Conservation (phyloP, 1,140 invertebrate genomes). For the Telenomus remus region DNA sequence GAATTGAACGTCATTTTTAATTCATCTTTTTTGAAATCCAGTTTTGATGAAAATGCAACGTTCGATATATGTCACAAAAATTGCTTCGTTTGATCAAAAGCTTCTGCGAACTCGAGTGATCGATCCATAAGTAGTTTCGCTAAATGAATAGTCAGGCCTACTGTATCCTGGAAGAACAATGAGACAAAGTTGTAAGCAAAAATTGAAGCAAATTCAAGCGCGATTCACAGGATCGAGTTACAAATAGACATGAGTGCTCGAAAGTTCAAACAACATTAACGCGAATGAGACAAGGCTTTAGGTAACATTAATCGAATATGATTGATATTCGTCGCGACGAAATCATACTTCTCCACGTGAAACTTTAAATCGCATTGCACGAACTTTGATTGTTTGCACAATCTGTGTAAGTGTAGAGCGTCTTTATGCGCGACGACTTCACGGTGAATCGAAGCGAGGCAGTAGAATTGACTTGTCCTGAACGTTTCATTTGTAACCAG, state of each 20-base stretch:
- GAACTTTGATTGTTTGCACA: conserved; percentile 59
- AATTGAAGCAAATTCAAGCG: neutral
- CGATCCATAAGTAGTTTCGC: too few relatives aligned
- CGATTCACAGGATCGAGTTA: conserved; percentile 4
- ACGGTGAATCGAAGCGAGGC: conserved; percentile 38
- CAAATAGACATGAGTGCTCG: neutral
- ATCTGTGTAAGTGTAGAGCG: conserved; percentile 42
- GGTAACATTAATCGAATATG: conserved; percentile 51
- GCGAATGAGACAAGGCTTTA: conserved; percentile 24
- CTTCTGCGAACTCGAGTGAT: too few relatives aligned
- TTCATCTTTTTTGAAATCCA: too few relatives aligned
- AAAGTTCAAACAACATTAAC: conserved; percentile 26
- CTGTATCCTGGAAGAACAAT: too few relatives aligned
- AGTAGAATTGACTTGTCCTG: conserved; percentile 54
- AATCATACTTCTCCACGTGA: conserved; percentile 49
- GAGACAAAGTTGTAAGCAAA: too few relatives aligned
- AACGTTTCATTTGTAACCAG: conserved; percentile 55
- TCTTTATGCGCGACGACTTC: conserved; percentile 51
- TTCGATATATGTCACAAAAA: too few relatives aligned
- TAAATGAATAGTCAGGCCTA: too few relatives aligned
- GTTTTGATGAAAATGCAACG: too few relatives aligned
- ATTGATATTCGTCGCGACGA: conserved; percentile 42
- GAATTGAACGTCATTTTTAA: too few relatives aligned
- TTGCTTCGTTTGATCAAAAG: too few relatives aligned
- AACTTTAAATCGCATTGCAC: conserved; percentile 57